Evolutionary conservation across 1,140 invertebrate species (phyloP).

Genomic region (Mylabris phalerata): DNA sequence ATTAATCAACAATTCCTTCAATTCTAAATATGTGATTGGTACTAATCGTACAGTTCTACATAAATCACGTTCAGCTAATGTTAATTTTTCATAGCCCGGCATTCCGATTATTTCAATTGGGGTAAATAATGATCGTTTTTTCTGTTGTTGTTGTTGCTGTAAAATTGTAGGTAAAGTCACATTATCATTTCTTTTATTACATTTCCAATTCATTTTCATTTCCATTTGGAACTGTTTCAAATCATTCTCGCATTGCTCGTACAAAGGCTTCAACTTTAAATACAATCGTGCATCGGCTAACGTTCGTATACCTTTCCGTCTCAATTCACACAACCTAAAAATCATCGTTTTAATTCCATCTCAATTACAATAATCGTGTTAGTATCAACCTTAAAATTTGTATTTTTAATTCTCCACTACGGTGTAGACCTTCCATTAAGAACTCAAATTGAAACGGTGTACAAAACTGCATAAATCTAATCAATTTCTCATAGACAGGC

Average conservation of each 20-base stretch:
- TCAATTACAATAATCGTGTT: neutral
- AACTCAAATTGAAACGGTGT: constrained; percentile 67
- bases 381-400: constrained; percentile 46
- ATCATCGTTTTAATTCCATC: neutral
- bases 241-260: constrained; percentile 52
- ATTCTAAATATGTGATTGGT: constrained; percentile 70
- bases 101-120: constrained; percentile 70
- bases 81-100: constrained; percentile 73
- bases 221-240: constrained; percentile 37
- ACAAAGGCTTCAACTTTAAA: constrained; percentile 54
- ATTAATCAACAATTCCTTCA: constrained; percentile 62
- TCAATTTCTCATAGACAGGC: constrained; percentile 55
- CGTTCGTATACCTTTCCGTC: constrained; percentile 63
- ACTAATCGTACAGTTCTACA: constrained; percentile 68
- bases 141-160: neutral
- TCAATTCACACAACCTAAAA: constrained; percentile 55
- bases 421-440: constrained; percentile 66
- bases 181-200: constrained; percentile 32
- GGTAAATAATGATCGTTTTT: constrained; percentile 43
- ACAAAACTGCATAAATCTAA: constrained; percentile 67
- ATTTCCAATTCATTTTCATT: constrained; percentile 31
- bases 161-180: neutral
- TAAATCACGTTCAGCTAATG: constrained; percentile 61
- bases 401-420: constrained; percentile 60
- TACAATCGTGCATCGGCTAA: constrained; percentile 61